Conservation (phyloP, 2,797 vertebrate species). For the Telmatherina bonti region DNA sequence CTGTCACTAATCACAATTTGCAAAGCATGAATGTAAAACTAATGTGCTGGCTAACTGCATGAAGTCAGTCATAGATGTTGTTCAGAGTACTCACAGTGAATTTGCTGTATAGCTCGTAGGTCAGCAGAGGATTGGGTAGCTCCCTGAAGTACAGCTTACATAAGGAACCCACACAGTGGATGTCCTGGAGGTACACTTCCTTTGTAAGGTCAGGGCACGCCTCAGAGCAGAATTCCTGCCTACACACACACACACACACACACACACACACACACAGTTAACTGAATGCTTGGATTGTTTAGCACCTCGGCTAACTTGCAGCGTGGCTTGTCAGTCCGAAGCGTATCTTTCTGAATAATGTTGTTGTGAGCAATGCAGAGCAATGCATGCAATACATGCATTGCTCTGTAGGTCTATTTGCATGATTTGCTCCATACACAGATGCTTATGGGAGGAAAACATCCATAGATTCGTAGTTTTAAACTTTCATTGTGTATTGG, state of each 20-base stretch:
- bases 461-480: not conserved
- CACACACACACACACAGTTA: conserved; percentile 48
- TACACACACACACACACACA: conserved; percentile 72
- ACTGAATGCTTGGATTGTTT: conserved; percentile 64
- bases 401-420: not conserved
- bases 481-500: not conserved
- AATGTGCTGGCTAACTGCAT: conserved; percentile 5
- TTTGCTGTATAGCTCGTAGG: conserved; percentile 89
- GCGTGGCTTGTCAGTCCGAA: conserved; percentile 12
- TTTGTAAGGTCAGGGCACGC: conserved; percentile 95
- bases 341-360: not conserved
- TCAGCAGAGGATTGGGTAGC: conserved; percentile 96
- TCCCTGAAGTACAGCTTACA: conserved; percentile 99
- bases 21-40: not conserved
- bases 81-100: conserved; percentile 79
- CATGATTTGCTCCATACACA: not conserved
- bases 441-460: not conserved
- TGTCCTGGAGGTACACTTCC: conserved; percentile 99
- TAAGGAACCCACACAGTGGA: conserved; percentile 98
- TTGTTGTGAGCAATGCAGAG: not conserved
- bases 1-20: conserved; percentile 10
- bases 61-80: conserved; percentile 1
- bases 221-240: conserved; percentile 97
- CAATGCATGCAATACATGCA: not conserved
- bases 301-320: conserved; percentile 32